phyloP scores from a whole-genome alignment of 1,140 invertebrate genomes.

The Ceratina australensis region DNA sequence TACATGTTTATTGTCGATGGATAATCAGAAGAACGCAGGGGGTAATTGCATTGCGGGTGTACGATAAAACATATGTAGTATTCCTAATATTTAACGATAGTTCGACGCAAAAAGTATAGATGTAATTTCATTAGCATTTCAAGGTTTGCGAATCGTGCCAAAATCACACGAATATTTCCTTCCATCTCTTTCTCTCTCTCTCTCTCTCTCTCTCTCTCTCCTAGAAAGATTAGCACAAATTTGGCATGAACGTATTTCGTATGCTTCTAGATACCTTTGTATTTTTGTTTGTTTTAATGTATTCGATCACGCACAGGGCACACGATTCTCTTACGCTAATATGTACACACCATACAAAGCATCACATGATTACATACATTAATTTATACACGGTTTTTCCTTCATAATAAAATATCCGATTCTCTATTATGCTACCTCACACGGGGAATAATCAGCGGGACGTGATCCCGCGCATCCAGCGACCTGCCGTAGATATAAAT shows the following conservation, averaged over 20 bases:
- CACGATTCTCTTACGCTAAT: constrained; percentile 56
- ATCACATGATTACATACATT: constrained; percentile 62
- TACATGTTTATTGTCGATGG: constrained; percentile 50
- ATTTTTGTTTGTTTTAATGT: constrained; percentile 17
- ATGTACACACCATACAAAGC: constrained; percentile 66
- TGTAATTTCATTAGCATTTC: constrained; percentile 24
- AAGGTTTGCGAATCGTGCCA: constrained; percentile 11
- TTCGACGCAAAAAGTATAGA: constrained; percentile 2
- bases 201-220: too few relatives aligned
- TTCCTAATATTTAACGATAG: not conserved
- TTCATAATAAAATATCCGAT: constrained; percentile 76
- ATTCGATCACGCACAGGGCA: constrained; percentile 46
- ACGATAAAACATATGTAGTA: not conserved
- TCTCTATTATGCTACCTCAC: constrained; percentile 70
- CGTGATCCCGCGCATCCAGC: constrained; percentile 61
- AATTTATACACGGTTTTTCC: constrained; percentile 55
- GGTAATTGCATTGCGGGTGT: not conserved
- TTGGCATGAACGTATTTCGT: constrained; percentile 35
- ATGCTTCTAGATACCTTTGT: constrained; percentile 47
- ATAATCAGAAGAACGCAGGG: constrained; percentile 35
- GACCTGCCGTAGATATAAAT: constrained; percentile 66
- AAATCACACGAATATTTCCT: constrained; percentile 34
- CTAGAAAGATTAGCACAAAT: constrained; percentile 33
- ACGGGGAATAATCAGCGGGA: constrained; percentile 62
- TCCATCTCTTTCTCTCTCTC: too few relatives aligned